Conservation (phyloP, 2,888 invertebrate species). For the Himalopsyche tibetana region DNA sequence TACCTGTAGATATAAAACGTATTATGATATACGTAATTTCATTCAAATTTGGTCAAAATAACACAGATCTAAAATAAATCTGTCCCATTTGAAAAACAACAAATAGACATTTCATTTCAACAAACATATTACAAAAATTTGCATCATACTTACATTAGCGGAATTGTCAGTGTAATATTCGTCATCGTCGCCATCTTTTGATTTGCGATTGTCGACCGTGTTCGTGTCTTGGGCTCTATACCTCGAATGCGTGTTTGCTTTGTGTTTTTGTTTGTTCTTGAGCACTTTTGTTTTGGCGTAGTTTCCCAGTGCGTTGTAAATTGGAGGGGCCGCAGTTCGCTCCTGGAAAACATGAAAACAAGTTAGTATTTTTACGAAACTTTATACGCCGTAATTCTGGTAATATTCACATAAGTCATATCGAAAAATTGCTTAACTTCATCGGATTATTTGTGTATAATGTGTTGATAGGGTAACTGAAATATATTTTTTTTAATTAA, state of each 20-base stretch:
- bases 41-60: too few species aligned
- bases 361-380: neutral
- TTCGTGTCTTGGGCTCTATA: conserved; percentile 66
- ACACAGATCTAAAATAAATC: neutral
- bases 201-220: conserved; percentile 68
- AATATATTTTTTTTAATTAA: too few species aligned
- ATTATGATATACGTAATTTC: too few species aligned
- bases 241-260: conserved; percentile 67
- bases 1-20: too few species aligned
- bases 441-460: too few species aligned
- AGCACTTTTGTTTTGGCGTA: conserved; percentile 69
- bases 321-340: conserved; percentile 69
- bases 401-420: too few species aligned
- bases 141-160: conserved; percentile 52
- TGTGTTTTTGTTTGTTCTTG: conserved; percentile 65
- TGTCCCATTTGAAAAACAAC: neutral
- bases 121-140: conserved; percentile 9
- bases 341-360: conserved; percentile 68
- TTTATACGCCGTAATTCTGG: too few species aligned
- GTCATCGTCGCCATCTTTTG: conserved; percentile 67
- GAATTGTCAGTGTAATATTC: conserved; percentile 67
- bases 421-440: too few species aligned
- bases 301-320: conserved; percentile 70
- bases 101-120: conserved; percentile 7
- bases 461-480: too few species aligned